Base-by-base conservation (phyloP, 2,888 invertebrate species). In the Euproctis similis region DNA sequence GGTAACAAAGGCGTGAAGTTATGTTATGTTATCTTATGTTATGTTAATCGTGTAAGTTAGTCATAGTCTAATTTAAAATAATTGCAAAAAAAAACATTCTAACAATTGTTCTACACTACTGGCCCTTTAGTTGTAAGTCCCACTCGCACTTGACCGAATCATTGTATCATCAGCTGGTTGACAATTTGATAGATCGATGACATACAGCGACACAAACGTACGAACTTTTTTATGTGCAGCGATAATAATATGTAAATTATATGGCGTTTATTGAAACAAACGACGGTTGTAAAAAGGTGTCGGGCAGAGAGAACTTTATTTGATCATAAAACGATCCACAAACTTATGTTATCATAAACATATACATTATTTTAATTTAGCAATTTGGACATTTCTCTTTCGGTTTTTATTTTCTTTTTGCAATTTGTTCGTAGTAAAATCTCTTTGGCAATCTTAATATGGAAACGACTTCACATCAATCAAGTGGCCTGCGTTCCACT, bases 231-330 rank as follows among this genome's bases (percentile, higher is more conserved):
- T 53, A 61, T 56, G 62, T 59, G 45, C 42, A 32, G 48, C 47
- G 52, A 52, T 57, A 59, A 58, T 62, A 54, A 60, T 53, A 59
- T 54, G 51, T 59, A 60, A 62, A 60, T 59, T 50, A 59, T 52
- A 50, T 50, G 48, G 46, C 53, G 52, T 58, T 62, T 58, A 57
- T 51, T 54, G 49, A 52, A 56, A 60, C 59, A 57, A 59, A 62
- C 51, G 56, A 56, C 38, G 53, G n/a, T 40, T 49, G 58, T 60
- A 59, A 60, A 55, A 52, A 50, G 41, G 46, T 55, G 50, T 39
- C 33, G 42, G 38, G 32, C 31, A 36, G 35, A 41, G 34, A n/a
- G n/a, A n/a, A n/a, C n/a, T 46, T 53, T 52, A 49, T 50, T 48
- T 35, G 49, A 17, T 36, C 53, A 53, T 50, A 50, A 52, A 51